These are phyloP conservation scores for Nibea coibor DNA, from an alignment of 2,113 vertebrate genomes.

Conservation along the genomic window DNA sequence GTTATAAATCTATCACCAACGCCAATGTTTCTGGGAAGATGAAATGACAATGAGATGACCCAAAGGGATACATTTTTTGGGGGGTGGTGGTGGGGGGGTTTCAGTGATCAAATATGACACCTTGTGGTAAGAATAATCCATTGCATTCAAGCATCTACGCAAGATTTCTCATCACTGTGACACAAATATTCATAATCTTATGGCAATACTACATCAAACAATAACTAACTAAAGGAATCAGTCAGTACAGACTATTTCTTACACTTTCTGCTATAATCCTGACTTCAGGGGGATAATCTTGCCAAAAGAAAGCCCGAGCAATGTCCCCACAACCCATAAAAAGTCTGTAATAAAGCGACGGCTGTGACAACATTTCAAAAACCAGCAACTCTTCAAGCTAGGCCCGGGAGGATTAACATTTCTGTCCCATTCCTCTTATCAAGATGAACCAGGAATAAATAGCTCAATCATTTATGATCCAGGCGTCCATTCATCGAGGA, in stretches of 20 bases:
- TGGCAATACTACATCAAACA: background rate
- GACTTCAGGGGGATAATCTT: background rate
- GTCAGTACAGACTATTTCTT: background rate
- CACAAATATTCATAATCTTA: slow-evolving; percentile 2
- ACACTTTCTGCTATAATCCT: background rate
- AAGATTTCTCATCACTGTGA: background rate
- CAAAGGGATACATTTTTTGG: background rate
- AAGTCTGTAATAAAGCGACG: background rate
- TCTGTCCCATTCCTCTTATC: background rate
- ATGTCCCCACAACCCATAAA: background rate
- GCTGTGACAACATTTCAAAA: background rate
- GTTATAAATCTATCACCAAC: background rate
- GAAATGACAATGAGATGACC: background rate
- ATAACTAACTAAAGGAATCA: background rate
- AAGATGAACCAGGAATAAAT: slow-evolving; percentile 15
- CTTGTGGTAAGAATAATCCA: slow-evolving; percentile 60
- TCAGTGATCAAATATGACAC: slow-evolving; percentile 60
- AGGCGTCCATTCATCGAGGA: slow-evolving; percentile 44
- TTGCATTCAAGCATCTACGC: slow-evolving; percentile 36
- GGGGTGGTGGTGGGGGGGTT: background rate
- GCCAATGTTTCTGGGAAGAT: background rate
- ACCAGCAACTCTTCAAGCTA: background rate
- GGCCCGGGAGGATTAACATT: background rate
- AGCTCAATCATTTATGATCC: slow-evolving; percentile 45
- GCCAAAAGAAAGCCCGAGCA: background rate